Percentiles rank a stretch among this genome's conserved stretches.
Conservation (phyloP, 2,797 vertebrate species). For the Odontamblyopus lacepedii region DNA sequence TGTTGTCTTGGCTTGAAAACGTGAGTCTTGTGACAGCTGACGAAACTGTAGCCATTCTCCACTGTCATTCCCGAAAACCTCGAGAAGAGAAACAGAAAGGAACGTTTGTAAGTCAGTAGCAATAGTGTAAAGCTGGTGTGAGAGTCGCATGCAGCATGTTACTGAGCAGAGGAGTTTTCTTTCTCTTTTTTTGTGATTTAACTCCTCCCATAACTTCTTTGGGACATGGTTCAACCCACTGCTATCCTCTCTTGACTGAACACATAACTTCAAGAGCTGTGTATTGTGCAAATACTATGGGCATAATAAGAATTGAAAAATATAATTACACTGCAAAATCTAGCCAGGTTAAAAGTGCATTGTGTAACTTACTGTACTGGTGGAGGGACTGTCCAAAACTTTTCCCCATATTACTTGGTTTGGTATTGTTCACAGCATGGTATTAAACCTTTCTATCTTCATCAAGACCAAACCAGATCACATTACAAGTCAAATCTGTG, state of each 20-base stretch:
- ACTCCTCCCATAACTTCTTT: conserved; percentile 66
- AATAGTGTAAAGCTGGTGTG: conserved; percentile 2
- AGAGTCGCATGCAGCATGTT: conserved; percentile 43
- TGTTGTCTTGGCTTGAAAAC: conserved; percentile 33
- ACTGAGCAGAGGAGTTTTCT: conserved; percentile 45
- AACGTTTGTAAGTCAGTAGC: conserved; percentile 20
- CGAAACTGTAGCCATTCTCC: conserved; percentile 29
- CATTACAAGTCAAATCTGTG: too few species aligned
- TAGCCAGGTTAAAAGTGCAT: background rate
- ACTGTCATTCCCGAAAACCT: conserved; percentile 15
- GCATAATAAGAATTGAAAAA: background rate
- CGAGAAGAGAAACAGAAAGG: conserved; percentile 11
- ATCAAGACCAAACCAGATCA: too few species aligned
- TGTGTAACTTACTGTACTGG: background rate
- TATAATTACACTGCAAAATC: background rate
- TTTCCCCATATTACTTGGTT: background rate
- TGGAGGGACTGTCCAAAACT: background rate
- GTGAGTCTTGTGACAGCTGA: conserved; percentile 34
- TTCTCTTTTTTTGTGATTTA: conserved; percentile 22
- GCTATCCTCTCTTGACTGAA: background rate
- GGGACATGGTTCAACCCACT: conserved; percentile 29
- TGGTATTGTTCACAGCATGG: background rate
- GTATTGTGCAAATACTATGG: background rate
- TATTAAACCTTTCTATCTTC: background rate
- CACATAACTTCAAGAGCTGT: background rate